A percentile compares a stretch with the other conserved stretches of the same genome.
Conservation (phyloP, 1,140 invertebrate genomes). For the Drosophila littoralis region DNA sequence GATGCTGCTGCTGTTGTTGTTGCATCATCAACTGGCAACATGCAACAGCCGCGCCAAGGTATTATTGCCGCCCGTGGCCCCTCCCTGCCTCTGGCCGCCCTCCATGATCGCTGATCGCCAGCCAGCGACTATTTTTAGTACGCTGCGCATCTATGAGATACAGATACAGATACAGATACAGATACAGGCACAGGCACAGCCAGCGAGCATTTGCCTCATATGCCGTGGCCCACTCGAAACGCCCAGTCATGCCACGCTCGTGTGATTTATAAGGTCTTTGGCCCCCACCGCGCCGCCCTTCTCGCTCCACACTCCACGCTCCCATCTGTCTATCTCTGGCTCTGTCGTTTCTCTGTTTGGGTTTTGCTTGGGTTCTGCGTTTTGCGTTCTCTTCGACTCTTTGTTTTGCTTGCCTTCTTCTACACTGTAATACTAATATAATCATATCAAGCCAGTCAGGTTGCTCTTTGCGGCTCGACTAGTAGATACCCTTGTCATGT, state of each 20-base stretch:
- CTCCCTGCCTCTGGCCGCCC: constrained; percentile 10
- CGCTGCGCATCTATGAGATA: constrained; percentile 45
- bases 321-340: constrained; percentile 22
- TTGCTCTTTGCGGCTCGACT: background rate
- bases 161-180: constrained; percentile 8
- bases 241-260: constrained; percentile 78
- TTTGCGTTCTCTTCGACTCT: constrained; percentile 55
- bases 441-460: constrained; percentile 26
- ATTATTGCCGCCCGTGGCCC: constrained; percentile 19
- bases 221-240: constrained; percentile 51
- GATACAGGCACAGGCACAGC: constrained; percentile 3
- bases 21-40: constrained; percentile 68
- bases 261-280: constrained; percentile 83
- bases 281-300: constrained; percentile 35
- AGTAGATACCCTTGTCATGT: background rate
- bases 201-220: constrained; percentile 14
- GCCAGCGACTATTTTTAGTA: constrained; percentile 65
- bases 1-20: constrained; percentile 40
- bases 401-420: constrained; percentile 78
- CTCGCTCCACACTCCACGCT: background rate
- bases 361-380: constrained; percentile 32
- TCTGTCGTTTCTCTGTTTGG: constrained; percentile 36
- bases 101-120: constrained; percentile 34
- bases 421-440: constrained; percentile 49
- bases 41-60: constrained; percentile 47